Base-by-base conservation (phyloP, 2,113 vertebrate genomes). In the Oceanites oceanicus region DNA sequence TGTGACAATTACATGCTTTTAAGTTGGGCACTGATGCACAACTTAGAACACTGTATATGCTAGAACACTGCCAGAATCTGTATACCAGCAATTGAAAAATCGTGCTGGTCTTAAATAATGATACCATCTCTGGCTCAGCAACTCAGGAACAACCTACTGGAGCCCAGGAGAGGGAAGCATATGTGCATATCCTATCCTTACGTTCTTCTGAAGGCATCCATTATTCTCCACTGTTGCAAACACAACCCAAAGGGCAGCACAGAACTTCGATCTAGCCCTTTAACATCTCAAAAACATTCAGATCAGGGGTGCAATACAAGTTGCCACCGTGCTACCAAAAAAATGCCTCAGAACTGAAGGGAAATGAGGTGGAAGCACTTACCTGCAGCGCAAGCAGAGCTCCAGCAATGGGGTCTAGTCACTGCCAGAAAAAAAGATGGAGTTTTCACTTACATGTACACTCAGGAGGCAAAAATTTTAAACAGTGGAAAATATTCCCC, bases 21-120 rank as follows among this genome's bases (percentile, higher is more conserved):
- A 91, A 90, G 52, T 12, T 79, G 71, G 59, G 58, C 87, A 76
- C 52, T 72, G 45, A 73, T 10, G 19, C 36, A 62, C 52, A 67
- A 87, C n/a, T n/a, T n/a, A n/a, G n/a, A n/a, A n/a, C n/a, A n/a
- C n/a, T n/a, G n/a, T n/a, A n/a, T n/a, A n/a, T n/a, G 36, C 49
- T n/a, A 85, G 9, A 96, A 12, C 30, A 42, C 19, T 95, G 77
- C 87, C 94, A 95, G 92, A 88, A 62, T 76, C 19, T 77, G 67
- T 66, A 86, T 66, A 88, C 32, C 11, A 86, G 53, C 40, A 73
- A 70, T 2, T 38, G 44, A 32, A 82, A 85, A 90, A 72, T 42
- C 0, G 3, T 36, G 25, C 23, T 80, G 11, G 10, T 71, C 67
- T 89, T 78, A 70, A 94, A 77, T 58, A 62, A 66, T 40, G 11